These are phyloP conservation scores for Subacronicta megacephala DNA, from an alignment of 2,888 invertebrate species.

Conservation along the genomic window DNA sequence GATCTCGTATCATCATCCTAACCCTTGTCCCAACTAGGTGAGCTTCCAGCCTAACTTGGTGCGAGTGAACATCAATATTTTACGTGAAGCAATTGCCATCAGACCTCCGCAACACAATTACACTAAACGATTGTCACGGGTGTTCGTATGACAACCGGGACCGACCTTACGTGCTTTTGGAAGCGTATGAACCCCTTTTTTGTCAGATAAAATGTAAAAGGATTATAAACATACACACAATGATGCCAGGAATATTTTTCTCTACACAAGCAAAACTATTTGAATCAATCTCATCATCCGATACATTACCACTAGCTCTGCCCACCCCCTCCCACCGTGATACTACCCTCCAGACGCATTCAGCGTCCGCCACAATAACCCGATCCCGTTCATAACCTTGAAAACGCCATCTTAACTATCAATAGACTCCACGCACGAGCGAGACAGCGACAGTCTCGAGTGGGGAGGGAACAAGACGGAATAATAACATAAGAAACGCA, in stretches of 20 bases:
- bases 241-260: background rate
- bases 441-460: slow-evolving; percentile 59
- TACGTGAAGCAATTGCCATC: too few species aligned
- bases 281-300: slow-evolving; percentile 34
- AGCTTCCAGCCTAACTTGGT: too few species aligned
- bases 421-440: slow-evolving; percentile 77
- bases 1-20: too few species aligned
- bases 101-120: too few species aligned
- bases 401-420: slow-evolving; percentile 78
- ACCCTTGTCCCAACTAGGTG: too few species aligned
- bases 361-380: slow-evolving; percentile 46
- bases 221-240: too few species aligned
- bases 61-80: too few species aligned
- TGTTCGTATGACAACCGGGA: too few species aligned
- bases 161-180: too few species aligned
- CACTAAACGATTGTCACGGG: too few species aligned
- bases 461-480: slow-evolving; percentile 69
- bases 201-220: too few species aligned
- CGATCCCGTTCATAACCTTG: slow-evolving; percentile 56
- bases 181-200: too few species aligned
- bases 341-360: slow-evolving; percentile 38
- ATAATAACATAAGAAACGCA: slow-evolving; percentile 87
- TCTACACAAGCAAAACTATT: slow-evolving; percentile 24
- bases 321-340: slow-evolving; percentile 3
- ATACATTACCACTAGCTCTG: background rate